Evolutionary conservation across 2,888 invertebrate genomes (phyloP), one percentile per base, ranked within the genome.

Genomic region (Drosophila sordidula): DNA sequence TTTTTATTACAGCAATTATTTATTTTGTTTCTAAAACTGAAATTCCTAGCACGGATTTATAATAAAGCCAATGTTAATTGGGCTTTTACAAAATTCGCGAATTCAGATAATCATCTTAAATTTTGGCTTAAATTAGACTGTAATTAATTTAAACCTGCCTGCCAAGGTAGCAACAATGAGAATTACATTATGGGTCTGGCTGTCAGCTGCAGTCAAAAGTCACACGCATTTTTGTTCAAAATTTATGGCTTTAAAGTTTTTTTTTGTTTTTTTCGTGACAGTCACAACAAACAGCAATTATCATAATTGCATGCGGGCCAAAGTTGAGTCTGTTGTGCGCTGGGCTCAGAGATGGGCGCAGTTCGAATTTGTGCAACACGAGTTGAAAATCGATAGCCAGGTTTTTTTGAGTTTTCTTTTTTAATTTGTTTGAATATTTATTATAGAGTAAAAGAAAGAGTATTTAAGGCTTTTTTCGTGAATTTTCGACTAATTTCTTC

Each of bases 1-100:
- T 68, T 54, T 64, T 66, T 71, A 69, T 63, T 58, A 61, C 56
- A 58, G 63, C 55, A 59, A 84, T 80, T 67, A 50, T 56, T 55
- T 52, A 52, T 45, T 29, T 51, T 54, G 38, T 32, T 32, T 32
- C 3, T 32, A 1, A 32, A 32, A 12, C 12, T 34, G 12, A 34
- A 11, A 32, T 32, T 11, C 32, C 11, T 32, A 22, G 22, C 22
- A 22, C 4, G 22, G 22, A 1, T 22, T 22, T 22, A 22, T 22
- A 47, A 34, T 41, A 29, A 47, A 26, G 16, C 25, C n/a, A 44
- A 66, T 70, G 54, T 52, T 70, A 82, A 82, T 75, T 70, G 32
- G 45, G 6, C 49, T 42, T 65, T 36, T 29, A 45, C 34, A 44
- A 12, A 61, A 56, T 41, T 42, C 12, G 44, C 14, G 65, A 78